These are phyloP conservation scores for Porites divaricata DNA, from an alignment of 92 coral and sea anemone genomes.

Conservation along the genomic window DNA sequence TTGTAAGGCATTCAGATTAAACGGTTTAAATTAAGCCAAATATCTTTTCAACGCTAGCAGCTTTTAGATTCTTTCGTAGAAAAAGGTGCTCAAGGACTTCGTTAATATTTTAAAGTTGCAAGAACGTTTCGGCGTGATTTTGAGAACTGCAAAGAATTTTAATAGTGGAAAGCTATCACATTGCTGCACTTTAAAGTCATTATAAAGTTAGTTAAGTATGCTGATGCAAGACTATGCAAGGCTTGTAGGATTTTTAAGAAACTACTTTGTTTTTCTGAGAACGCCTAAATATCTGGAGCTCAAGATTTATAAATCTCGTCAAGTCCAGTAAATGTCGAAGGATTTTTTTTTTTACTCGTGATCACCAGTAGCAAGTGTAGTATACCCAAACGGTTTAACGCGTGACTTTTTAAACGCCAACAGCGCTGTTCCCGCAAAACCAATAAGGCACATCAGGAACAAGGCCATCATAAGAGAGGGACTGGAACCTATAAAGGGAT, in stretches of 20 bases:
- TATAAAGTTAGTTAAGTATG: not conserved
- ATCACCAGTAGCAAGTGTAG: not conserved
- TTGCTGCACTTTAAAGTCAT: not conserved
- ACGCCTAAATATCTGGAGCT: not conserved
- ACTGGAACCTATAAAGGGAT: not conserved
- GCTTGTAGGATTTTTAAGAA: no score
- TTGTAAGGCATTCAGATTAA: no score
- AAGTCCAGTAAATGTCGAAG: not conserved
- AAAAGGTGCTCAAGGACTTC: not conserved
- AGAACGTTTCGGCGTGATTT: not conserved
- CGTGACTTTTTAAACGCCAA: not conserved
- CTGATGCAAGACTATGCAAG: no score
- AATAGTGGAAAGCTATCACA: not conserved
- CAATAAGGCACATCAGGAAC: not conserved
- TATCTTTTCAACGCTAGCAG: no score
- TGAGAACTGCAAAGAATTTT: not conserved
- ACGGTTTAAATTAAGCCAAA: no score
- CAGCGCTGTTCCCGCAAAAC: not conserved
- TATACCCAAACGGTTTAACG: not conserved
- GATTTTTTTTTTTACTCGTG: not conserved
- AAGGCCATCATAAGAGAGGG: not conserved
- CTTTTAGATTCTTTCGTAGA: no score
- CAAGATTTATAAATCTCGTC: not conserved
- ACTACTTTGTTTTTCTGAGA: not conserved
- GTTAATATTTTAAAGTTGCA: not conserved